These are phyloP conservation scores for Labrus mixtus DNA, from an alignment of 2,113 vertebrate species.

Conservation along the genomic window DNA sequence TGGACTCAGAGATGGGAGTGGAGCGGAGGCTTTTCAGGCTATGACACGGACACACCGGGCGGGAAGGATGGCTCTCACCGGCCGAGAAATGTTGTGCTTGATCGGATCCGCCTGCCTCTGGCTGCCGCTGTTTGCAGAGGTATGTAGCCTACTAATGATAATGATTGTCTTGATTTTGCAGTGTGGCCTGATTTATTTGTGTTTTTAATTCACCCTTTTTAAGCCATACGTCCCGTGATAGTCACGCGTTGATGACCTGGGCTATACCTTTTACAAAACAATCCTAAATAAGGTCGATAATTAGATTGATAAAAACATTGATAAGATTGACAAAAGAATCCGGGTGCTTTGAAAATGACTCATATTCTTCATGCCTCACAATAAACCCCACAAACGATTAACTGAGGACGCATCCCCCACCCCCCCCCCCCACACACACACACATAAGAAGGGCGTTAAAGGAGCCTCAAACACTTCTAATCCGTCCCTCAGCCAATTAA, in stretches of 20 bases:
- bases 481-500: slow-evolving; percentile 47
- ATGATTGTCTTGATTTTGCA: slow-evolving; percentile 20
- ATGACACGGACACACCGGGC: slow-evolving; percentile 74
- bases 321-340: slow-evolving; percentile 3
- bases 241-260: slow-evolving; percentile 48
- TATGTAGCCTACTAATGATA: slow-evolving; percentile 55
- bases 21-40: slow-evolving; percentile 50
- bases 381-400: background rate
- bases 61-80: slow-evolving; percentile 78
- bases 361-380: background rate
- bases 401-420: slow-evolving; percentile 12
- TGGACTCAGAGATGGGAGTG: slow-evolving; percentile 68
- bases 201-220: background rate
- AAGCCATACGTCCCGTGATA: slow-evolving; percentile 1
- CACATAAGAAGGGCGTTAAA: slow-evolving; percentile 42
- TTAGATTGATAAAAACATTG: background rate
- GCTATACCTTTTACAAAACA: background rate
- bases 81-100: slow-evolving; percentile 78
- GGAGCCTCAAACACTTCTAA: slow-evolving; percentile 8
- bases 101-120: slow-evolving; percentile 78
- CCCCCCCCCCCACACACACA: too few relatives aligned
- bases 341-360: background rate
- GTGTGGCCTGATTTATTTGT: slow-evolving; percentile 40
- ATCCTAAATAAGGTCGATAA: background rate
- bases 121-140: slow-evolving; percentile 80